Base-by-base conservation (phyloP, 2,797 vertebrate species). In the Sebastes hopkinsi region DNA sequence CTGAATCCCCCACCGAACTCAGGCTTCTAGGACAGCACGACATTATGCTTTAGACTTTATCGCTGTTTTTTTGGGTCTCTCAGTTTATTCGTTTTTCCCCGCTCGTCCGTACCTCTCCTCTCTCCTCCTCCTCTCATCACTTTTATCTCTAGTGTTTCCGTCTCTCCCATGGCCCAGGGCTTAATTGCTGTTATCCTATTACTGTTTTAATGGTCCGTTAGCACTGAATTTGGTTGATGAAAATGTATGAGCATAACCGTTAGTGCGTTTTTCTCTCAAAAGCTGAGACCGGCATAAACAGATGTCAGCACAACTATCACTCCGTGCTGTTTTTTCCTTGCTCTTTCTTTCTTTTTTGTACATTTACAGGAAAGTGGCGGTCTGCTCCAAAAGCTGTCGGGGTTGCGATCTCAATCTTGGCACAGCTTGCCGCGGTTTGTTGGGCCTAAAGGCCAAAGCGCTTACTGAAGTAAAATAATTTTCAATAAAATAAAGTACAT, bases 111-210 rank as follows among this genome's bases (percentile, higher is more conserved):
- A 72, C 50, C 50, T 52, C 50, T 52, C 72, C 14, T 80, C 69
- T 65, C 25, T 67, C 54, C n/a, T 42, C 32, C 60, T 81, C 36
- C 69, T 72, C 68, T 84, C 80, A 77, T 83, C 68, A 69, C 80
- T 84, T 84, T 82, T 74, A 85, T 89, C 67, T 85, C 58, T 58
- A 27, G 65, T 81, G 59, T 66, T 79, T 83, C 81, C 61, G 13
- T 87, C 73, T 89, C 81, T 87, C 70, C 70, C 56, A 29, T 67
- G 72, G 75, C 86, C 82, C 50, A 55, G 58, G 87, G 86, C 85
- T 84, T 92, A 85, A 92, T 92, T 88, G 88, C 83, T 68, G 69
- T 90, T 84, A 90, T 85, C 82, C 85, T 87, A 86, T 88, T 91
- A 89, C 82, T 81, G 78, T 87, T 90, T 92, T 89, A 92, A 91